These are phyloP conservation scores for Hyalella azteca DNA, from an alignment of 2,888 invertebrate genomes.

Conservation along the genomic window DNA sequence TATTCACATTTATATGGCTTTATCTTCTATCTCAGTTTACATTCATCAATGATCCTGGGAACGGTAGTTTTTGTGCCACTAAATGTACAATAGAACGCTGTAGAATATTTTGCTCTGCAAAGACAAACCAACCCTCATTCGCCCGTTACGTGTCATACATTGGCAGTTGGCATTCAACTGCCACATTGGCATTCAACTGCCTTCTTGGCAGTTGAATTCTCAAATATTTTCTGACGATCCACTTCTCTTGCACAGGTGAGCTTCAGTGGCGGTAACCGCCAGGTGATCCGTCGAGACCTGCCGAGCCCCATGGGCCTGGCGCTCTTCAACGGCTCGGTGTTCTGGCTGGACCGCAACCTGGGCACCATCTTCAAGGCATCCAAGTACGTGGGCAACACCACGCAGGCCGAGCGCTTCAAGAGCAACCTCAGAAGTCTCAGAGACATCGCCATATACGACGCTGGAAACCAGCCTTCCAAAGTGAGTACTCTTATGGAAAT, in stretches of 20 bases:
- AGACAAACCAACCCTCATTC: too few species aligned
- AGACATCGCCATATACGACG: constrained; percentile 90
- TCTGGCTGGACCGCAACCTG: constrained; percentile 93
- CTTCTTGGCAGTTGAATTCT: too few species aligned
- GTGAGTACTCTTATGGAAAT: constrained; percentile 30
- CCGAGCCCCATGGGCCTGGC: constrained; percentile 95
- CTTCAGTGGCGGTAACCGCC: constrained; percentile 62
- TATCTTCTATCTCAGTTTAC: too few species aligned
- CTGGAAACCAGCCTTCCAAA: constrained; percentile 77
- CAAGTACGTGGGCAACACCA: constrained; percentile 67
- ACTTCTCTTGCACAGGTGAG: constrained; percentile 53
- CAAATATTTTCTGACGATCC: too few species aligned
- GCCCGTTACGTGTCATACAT: too few species aligned
- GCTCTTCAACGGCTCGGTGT: constrained; percentile 81
- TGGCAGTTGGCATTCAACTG: too few species aligned
- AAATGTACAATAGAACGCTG: too few species aligned
- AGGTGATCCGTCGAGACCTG: constrained; percentile 82
- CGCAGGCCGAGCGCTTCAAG: constrained; percentile 75
- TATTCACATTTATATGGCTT: too few species aligned
- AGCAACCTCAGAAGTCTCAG: constrained; percentile 84
- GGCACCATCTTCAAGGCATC: constrained; percentile 82
- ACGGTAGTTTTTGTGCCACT: too few species aligned
- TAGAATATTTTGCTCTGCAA: too few species aligned
- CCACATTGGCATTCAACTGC: too few species aligned
- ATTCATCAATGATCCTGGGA: too few species aligned